Evolutionary conservation across 1,140 invertebrate genomes (phyloP).

Genomic region (Aphelinus certus): DNA sequence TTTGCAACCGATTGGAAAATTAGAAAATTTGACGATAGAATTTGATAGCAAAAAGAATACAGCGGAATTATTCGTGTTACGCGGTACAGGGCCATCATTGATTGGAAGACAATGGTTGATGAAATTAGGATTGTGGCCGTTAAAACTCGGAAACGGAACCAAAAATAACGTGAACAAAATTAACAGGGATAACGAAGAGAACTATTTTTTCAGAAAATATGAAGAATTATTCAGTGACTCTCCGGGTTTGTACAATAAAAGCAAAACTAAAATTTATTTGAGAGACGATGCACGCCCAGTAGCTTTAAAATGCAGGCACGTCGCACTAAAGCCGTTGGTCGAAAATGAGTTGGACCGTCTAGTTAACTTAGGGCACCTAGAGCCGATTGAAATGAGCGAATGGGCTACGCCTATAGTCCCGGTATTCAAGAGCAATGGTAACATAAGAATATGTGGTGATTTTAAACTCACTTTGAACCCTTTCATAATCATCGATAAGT

Average conservation of each 20-base stretch:
- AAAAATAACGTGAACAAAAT: slow-evolving; percentile 5
- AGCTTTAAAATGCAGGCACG: slow-evolving; percentile 19
- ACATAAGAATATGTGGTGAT: slow-evolving; percentile 47
- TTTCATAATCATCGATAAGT: not conserved
- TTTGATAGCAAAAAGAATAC: slow-evolving; percentile 2
- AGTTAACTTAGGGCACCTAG: slow-evolving; percentile 30
- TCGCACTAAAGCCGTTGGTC: slow-evolving; percentile 29
- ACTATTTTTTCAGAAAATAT: not conserved
- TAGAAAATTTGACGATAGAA: slow-evolving; percentile 22
- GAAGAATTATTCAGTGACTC: slow-evolving; percentile 3
- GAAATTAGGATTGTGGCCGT: slow-evolving; percentile 29
- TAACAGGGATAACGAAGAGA: not conserved
- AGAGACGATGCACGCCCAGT: slow-evolving; percentile 5
- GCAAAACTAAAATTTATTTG: slow-evolving; percentile 9
- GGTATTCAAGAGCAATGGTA: slow-evolving; percentile 55
- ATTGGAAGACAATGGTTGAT: slow-evolving; percentile 43
- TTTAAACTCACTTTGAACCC: slow-evolving; percentile 5
- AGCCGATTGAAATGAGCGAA: slow-evolving; percentile 44
- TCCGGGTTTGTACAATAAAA: not conserved
- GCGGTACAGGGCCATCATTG: slow-evolving; percentile 45
- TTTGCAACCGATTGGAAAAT: slow-evolving; percentile 24
- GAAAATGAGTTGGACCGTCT: slow-evolving; percentile 41
- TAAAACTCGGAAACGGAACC: slow-evolving; percentile 2
- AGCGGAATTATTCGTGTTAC: slow-evolving; percentile 43
- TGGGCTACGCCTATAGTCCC: slow-evolving; percentile 62